These are phyloP conservation scores for Propithecus coquereli DNA, from an alignment of 2,113 vertebrate genomes.

Conservation along the genomic window DNA sequence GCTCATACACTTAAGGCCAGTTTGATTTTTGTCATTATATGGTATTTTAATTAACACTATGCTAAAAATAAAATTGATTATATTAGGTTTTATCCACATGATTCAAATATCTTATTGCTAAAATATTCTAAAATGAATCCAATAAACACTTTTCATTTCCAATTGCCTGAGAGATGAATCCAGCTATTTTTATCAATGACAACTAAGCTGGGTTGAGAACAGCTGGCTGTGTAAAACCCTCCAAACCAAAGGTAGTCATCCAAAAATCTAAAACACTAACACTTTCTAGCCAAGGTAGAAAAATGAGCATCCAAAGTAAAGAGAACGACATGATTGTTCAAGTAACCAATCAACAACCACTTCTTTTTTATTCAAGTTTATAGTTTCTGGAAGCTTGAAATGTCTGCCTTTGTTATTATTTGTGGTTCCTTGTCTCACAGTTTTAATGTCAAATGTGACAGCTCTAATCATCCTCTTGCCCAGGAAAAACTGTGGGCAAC, in stretches of 20 bases:
- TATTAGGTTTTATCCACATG: not conserved
- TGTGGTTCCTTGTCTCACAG: conserved; percentile 82
- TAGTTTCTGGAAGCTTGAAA: conserved; percentile 88
- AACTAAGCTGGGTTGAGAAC: not conserved
- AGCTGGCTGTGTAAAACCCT: conserved; percentile 3
- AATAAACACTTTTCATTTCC: conserved; percentile 43
- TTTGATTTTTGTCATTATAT: conserved; percentile 42
- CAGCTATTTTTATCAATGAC: conserved; percentile 39
- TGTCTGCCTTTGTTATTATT: conserved; percentile 82
- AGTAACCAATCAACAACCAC: conserved; percentile 92
- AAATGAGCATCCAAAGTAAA: conserved; percentile 92
- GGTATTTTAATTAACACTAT: conserved; percentile 33
- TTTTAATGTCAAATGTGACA: conserved; percentile 91
- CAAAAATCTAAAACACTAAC: conserved; percentile 83
- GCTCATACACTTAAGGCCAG: not conserved
- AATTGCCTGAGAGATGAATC: conserved; percentile 12
- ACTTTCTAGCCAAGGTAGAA: conserved; percentile 89
- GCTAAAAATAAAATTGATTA: conserved; percentile 9
- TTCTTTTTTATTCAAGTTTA: conserved; percentile 90
- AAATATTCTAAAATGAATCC: conserved; percentile 29
- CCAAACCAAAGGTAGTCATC: not conserved
- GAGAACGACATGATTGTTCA: conserved; percentile 85
- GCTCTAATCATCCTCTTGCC: not conserved
- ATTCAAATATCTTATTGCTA: conserved; percentile 35
- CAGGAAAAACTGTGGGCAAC: conserved; percentile 85